Evolutionary conservation across 2,113 vertebrate genomes (phyloP), one percentile per base, ranked within the genome.

Genomic region (Mesitornis unicolor): DNA sequence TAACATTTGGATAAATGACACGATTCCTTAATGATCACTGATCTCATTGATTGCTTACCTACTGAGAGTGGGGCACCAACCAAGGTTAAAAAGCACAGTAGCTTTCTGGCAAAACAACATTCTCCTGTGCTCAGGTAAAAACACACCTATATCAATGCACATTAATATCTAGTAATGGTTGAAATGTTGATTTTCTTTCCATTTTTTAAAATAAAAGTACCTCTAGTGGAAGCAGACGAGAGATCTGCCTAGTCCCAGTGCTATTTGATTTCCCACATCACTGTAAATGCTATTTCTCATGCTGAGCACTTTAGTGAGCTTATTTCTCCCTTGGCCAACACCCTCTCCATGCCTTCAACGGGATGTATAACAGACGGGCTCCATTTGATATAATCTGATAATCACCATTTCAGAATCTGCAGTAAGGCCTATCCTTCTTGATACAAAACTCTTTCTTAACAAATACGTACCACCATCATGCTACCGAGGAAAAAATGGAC

Each of bases 111-210:
- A 65, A 65, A 38, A 25, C 6, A 4, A 16, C 2, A 1, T 88
- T 57, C 7, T 21, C 11, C 26, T 18, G 8, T 43, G n/a, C 12
- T 48, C 40, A n/a, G 40, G 19, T 84, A 7, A 77, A 84, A 91
- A 61, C 10, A 3, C 1, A 61, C 3, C 19, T 40, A 1, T 4
- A 8, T 29, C 17, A 45, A 33, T 21, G 18, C 18, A 10, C 7
- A 31, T 50, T 13, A 38, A 16, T 35, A 13, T 35, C 38, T 45
- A 33, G 8, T 21, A 57, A 16, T 20, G 10, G 1, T 43, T 57
- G 16, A 10, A 61, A 67, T 3, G 11, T 20, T 78, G 20, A 0
- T 71, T 86, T 79, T n/a, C 4, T 48, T 77, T 38, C 9, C 3
- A 15, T 53, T 84, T 69, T 64, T 31, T 1, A 16, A 68, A 47